These are phyloP conservation scores for Perca fluviatilis DNA, from an alignment of 2,113 vertebrate species.

Conservation along the genomic window DNA sequence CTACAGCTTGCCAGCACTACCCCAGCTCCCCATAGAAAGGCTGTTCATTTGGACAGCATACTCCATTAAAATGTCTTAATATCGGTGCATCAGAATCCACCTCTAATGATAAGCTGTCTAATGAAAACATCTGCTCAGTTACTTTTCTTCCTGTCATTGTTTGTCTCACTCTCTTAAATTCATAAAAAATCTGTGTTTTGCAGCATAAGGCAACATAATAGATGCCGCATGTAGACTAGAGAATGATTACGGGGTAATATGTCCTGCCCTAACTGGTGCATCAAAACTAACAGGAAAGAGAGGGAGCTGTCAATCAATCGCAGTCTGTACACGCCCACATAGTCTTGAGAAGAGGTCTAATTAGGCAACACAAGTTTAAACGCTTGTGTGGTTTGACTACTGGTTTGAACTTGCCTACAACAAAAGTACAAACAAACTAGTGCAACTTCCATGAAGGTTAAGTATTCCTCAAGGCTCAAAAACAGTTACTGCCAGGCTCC, in stretches of 20 bases:
- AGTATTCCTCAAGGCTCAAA: not conserved
- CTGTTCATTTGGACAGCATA: conserved; percentile 52
- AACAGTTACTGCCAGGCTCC: not conserved
- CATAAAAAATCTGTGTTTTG: not conserved
- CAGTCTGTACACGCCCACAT: not conserved
- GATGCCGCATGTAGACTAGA: not conserved
- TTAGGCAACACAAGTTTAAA: conserved; percentile 4
- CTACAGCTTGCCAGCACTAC: conserved; percentile 53
- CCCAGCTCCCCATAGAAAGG: conserved; percentile 45
- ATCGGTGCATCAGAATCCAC: conserved; percentile 15
- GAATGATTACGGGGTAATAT: not conserved
- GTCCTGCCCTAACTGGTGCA: not conserved
- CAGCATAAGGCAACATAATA: not conserved
- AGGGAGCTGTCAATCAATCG: not conserved
- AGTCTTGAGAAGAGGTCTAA: not conserved
- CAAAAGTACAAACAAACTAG: conserved; percentile 18
- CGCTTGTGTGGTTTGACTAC: not conserved
- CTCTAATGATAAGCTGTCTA: conserved; percentile 47
- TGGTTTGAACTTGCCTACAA: not conserved
- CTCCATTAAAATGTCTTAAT: conserved; percentile 64
- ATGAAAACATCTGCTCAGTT: conserved; percentile 41
- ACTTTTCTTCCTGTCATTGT: conserved; percentile 19
- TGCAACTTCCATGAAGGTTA: not conserved
- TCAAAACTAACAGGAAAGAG: not conserved
- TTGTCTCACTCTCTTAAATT: not conserved